Evolutionary conservation across 1,140 invertebrate species (phyloP).

Genomic region (Ceratina calcarata): DNA sequence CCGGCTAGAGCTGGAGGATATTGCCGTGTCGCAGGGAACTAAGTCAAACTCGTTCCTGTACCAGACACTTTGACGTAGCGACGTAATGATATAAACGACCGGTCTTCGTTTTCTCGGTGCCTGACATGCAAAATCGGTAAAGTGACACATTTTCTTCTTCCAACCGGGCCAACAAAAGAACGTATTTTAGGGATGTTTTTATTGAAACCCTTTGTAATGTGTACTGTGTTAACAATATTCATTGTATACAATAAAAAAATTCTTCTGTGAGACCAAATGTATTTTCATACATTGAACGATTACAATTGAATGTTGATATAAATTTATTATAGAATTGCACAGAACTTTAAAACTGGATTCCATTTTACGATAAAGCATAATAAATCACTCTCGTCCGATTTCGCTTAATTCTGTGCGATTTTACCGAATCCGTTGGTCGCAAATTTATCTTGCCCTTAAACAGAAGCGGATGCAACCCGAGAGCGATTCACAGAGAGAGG

Average conservation of each 20-base stretch:
- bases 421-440: not conserved
- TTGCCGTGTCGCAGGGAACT: slow-evolving; percentile 52
- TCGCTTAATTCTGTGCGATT: not conserved
- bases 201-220: no score
- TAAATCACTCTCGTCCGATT: no score
- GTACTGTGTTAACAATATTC: no score
- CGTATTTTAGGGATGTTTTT: no score
- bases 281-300: no score
- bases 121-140: slow-evolving; percentile 26
- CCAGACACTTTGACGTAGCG: slow-evolving; percentile 54
- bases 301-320: no score
- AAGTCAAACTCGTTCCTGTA: slow-evolving; percentile 47
- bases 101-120: slow-evolving; percentile 32
- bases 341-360: no score
- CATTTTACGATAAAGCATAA: no score
- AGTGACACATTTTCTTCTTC: not conserved
- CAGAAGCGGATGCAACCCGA: not conserved
- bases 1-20: slow-evolving; percentile 41
- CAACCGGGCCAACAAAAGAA: not conserved
- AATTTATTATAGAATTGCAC: no score
- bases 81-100: slow-evolving; percentile 52
- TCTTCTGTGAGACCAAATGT: no score
- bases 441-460: no score
- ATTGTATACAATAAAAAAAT: no score
- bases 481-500: not conserved